phyloP scores from a whole-genome alignment of 2,113 vertebrate genomes.

The Chrysemys picta region DNA sequence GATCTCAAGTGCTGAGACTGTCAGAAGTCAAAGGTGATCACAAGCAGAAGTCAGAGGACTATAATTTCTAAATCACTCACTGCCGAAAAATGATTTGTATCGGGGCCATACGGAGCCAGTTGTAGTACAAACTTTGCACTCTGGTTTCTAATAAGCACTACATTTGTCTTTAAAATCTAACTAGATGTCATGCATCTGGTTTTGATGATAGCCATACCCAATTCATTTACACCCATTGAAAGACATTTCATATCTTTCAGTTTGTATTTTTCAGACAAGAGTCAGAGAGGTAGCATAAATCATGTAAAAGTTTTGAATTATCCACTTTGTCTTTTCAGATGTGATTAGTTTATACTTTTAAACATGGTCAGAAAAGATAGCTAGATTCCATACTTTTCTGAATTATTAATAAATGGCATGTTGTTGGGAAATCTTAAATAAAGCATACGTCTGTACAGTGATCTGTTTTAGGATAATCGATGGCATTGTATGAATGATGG shows the following conservation, averaged over 20 bases:
- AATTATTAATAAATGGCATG: not conserved
- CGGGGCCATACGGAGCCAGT: slow-evolving; percentile 23
- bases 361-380: not conserved
- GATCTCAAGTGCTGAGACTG: slow-evolving; percentile 38
- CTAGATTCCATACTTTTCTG: not conserved
- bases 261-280: slow-evolving; percentile 59
- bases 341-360: not conserved
- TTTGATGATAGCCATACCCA: slow-evolving; percentile 45
- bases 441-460: not conserved
- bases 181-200: slow-evolving; percentile 52
- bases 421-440: not conserved
- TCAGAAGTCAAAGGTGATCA: slow-evolving; percentile 65
- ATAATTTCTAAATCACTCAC: slow-evolving; percentile 47
- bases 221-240: slow-evolving; percentile 45
- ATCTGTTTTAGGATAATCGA: not conserved
- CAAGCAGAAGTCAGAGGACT: slow-evolving; percentile 46
- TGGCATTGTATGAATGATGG: not conserved
- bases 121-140: slow-evolving; percentile 33
- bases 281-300: slow-evolving; percentile 26
- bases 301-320: slow-evolving; percentile 55
- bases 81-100: slow-evolving; percentile 44
- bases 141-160: slow-evolving; percentile 26
- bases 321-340: not conserved
- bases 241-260: slow-evolving; percentile 43
- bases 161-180: slow-evolving; percentile 57